phyloP scores from a whole-genome alignment of 2,113 vertebrate genomes.

The Bos javanicus region DNA sequence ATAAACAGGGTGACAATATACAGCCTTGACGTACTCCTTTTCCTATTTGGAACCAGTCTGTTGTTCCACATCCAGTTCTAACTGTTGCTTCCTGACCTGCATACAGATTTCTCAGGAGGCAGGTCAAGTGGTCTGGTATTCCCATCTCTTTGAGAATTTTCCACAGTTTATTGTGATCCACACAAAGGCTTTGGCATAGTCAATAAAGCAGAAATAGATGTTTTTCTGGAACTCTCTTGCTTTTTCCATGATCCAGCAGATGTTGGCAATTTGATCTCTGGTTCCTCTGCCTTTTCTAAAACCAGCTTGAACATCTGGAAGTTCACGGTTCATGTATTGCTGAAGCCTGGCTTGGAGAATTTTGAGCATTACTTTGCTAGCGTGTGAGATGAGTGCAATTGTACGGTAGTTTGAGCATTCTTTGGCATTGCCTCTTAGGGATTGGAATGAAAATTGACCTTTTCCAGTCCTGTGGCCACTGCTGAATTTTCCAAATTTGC shows the following conservation, averaged over 20 bases:
- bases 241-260: accelerated
- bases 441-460: background rate
- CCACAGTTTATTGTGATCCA: background rate
- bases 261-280: background rate
- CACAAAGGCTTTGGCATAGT: too few species aligned
- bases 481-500: background rate
- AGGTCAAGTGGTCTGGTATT: background rate
- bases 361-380: background rate
- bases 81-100: background rate
- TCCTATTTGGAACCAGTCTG: background rate
- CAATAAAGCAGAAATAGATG: too few species aligned
- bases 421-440: background rate
- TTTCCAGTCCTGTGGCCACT: background rate
- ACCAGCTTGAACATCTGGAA: background rate
- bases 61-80: background rate
- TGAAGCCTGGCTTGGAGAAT: background rate
- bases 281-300: background rate
- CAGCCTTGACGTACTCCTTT: too few species aligned
- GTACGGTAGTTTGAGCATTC: background rate
- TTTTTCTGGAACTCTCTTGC: too few species aligned
- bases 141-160: background rate
- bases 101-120: background rate
- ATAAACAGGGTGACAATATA: too few species aligned
- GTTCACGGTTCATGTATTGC: accelerated
- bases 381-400: background rate